Base-by-base conservation (phyloP, 2,113 vertebrate species). In the Sander lucioperca region DNA sequence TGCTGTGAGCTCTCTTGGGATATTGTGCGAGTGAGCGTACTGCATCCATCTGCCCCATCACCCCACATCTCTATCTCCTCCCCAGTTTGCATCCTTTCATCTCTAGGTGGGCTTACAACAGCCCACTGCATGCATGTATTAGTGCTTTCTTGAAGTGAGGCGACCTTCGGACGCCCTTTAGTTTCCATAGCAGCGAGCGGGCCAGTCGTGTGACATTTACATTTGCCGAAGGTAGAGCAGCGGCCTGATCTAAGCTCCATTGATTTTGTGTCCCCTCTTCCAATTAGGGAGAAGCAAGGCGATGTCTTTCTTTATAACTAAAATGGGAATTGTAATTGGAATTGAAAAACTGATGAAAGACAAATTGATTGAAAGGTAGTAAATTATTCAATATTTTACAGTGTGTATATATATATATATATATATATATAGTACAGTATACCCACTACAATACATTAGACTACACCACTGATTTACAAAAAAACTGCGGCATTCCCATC, bases 111-210 rank as follows among this genome's bases (percentile, higher is more conserved):
- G 90, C 86, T 82, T 54, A 74, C 87, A 86, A 74, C 77, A 86
- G 80, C 86, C 88, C 75, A 51, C 80, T 84, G 88, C 83, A 81
- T 88, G 86, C 89, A 91, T 93, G 90, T 48, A 94, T 92, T 93
- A 93, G 82, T 39, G 79, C 83, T 79, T 85, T 81, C 87, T 91
- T 89, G 74, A 91, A 92, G 79, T 88, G 82, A 79, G 45, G 62
- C 81, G 86, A 94, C 93, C 94, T 94, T 94, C 89, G 66, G 79
- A 89, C 19, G 89, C 85, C 92, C 91, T 94, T 88, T 71, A 27
- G 93, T 95, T 93, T 91, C 92, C 91, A 91, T 93, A 83, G 89
- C 89, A 93, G 89, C 89, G 33, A 82, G 78, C 12, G 6, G 73
- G 84, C 70, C 39, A 63, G 78, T 81, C n/a, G 21, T 61, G 80